These are phyloP conservation scores for Balanococcus diminutus DNA, from an alignment of 2,888 invertebrate species.

Conservation along the genomic window DNA sequence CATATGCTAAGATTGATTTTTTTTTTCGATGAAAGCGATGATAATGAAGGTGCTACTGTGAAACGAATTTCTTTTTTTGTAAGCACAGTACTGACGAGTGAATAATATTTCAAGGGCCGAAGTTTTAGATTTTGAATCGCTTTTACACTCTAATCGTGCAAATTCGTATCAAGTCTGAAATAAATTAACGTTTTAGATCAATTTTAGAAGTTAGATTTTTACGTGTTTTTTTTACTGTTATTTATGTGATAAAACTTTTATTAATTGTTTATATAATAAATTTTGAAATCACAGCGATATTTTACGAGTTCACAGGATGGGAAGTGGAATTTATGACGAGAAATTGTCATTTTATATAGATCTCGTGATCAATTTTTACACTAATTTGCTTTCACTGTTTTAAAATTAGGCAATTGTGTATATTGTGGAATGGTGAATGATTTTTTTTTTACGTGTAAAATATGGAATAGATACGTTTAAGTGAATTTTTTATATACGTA, in stretches of 20 bases:
- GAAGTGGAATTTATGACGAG: not conserved
- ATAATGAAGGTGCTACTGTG: not conserved
- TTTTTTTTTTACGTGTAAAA: not conserved
- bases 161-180: constrained; percentile 26
- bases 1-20: not conserved
- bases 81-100: not conserved
- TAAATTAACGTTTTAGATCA: not conserved
- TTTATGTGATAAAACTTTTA: constrained; percentile 35
- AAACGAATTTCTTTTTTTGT: not conserved
- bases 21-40: not conserved
- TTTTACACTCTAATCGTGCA: not conserved
- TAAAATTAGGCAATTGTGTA: constrained; percentile 5
- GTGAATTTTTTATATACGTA: constrained; percentile 15
- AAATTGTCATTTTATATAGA: not conserved
- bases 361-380: constrained; percentile 27
- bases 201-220: constrained; percentile 26
- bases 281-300: not conserved
- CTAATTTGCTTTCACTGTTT: constrained; percentile 19
- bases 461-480: not conserved
- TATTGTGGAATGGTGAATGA: not conserved
- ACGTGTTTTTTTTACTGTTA: constrained; percentile 16
- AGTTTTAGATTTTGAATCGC: not conserved
- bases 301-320: not conserved
- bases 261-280: not conserved
- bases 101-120: not conserved